Evolutionary conservation across 1,140 invertebrate genomes (phyloP).

Genomic region (Bombus polaris): DNA sequence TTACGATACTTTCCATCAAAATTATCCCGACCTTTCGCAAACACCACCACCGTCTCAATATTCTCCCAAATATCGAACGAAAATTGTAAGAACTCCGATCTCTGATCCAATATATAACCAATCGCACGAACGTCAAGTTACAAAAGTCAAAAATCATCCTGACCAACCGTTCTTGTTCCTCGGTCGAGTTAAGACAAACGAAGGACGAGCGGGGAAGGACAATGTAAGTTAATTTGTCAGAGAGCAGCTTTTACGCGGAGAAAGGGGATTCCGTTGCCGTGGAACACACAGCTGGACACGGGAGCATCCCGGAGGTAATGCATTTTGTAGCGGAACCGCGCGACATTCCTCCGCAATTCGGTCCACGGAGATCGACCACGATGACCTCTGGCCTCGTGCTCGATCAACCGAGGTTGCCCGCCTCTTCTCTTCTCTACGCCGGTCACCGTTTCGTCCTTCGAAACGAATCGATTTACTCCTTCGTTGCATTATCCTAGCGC

Average conservation of each 20-base stretch:
- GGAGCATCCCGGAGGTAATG: slow-evolving; percentile 30
- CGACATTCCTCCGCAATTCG: slow-evolving; percentile 45
- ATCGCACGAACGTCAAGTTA: too few species aligned
- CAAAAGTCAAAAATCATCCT: background rate
- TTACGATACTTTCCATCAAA: background rate
- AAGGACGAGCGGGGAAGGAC: background rate
- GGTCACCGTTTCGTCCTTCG: background rate
- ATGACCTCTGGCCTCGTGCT: slow-evolving; percentile 8
- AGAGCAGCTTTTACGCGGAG: background rate
- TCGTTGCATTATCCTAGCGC: too few species aligned
- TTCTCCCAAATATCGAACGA: background rate
- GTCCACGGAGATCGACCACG: slow-evolving; percentile 27
- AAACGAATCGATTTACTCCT: background rate
- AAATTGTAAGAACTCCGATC: background rate
- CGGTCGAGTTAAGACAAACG: background rate
- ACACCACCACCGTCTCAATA: too few species aligned
- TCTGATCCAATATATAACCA: background rate
- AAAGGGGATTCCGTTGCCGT: background rate
- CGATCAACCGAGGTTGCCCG: slow-evolving; percentile 23
- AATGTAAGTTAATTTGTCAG: slow-evolving; percentile 34
- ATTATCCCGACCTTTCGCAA: background rate
- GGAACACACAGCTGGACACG: background rate
- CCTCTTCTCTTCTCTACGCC: background rate
- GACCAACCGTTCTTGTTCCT: background rate
- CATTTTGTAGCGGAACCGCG: slow-evolving; percentile 44